A percentile compares a stretch with the other conserved stretches of the same genome.
phyloP scores from a whole-genome alignment of 2,888 invertebrate genomes.

The Thysanoteuthis rhombus region DNA sequence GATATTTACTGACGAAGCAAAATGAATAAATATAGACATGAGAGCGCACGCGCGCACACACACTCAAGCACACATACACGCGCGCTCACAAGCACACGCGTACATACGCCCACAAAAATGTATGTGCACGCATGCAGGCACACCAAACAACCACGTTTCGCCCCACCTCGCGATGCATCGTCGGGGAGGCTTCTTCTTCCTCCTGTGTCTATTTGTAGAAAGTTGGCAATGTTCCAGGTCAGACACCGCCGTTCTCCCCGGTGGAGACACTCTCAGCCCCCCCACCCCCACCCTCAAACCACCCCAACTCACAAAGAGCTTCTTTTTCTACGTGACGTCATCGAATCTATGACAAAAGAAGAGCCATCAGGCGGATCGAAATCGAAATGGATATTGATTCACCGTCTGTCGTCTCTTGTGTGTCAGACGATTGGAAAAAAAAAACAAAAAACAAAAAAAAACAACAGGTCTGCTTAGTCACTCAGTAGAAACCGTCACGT shows the following conservation, averaged over 20 bases:
- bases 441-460: too few relatives aligned
- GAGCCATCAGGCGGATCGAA: not conserved
- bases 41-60: not conserved
- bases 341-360: not conserved
- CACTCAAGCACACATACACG: too few relatives aligned
- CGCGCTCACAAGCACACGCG: not conserved
- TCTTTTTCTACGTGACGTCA: not conserved
- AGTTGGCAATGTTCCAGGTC: not conserved
- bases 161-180: not conserved
- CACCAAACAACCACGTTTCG: not conserved
- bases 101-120: not conserved
- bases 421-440: too few relatives aligned
- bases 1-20: too few relatives aligned
- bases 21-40: too few relatives aligned
- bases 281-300: too few relatives aligned
- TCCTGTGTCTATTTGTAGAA: not conserved
- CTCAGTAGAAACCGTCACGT: too few relatives aligned
- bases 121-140: too few relatives aligned
- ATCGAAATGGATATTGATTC: not conserved
- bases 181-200: too few relatives aligned
- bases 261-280: too few relatives aligned
- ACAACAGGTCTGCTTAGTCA: too few relatives aligned
- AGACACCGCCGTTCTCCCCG: too few relatives aligned
- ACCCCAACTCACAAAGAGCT: not conserved
- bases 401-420: not conserved